phyloP scores from a whole-genome alignment of 2,888 invertebrate genomes.

The Megalurothrips usitatus region DNA sequence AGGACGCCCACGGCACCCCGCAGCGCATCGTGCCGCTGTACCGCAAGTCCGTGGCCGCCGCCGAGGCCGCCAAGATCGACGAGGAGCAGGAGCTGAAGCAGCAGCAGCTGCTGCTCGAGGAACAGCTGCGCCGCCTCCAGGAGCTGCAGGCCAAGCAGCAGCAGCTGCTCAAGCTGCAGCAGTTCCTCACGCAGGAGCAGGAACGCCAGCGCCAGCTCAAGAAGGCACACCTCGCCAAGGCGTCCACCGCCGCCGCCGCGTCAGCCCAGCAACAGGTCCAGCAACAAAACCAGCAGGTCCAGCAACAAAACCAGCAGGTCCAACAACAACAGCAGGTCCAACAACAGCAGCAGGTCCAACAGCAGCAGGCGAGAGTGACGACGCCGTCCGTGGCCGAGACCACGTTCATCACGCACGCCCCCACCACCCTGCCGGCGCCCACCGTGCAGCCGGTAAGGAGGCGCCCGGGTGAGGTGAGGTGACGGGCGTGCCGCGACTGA shows the following conservation, averaged over 20 bases:
- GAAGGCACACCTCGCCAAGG: conserved; percentile 16
- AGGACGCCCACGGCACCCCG: conserved; percentile 6
- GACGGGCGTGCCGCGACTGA: too few species aligned
- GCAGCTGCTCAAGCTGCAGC: conserved; percentile 23
- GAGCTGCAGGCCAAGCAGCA: conserved; percentile 23
- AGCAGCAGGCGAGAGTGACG: neutral
- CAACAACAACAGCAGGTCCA: neutral
- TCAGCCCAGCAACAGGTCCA: neutral
- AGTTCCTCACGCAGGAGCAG: conserved; percentile 24
- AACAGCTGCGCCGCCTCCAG: neutral
- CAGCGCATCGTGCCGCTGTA: conserved; percentile 19
- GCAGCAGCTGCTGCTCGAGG: conserved; percentile 19
- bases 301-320: neutral
- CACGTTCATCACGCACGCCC: neutral
- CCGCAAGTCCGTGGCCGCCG: conserved; percentile 13
- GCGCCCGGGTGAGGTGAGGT: too few species aligned
- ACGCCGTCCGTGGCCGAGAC: neutral
- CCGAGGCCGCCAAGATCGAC: conserved; percentile 6
- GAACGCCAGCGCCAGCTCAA: conserved; percentile 14
- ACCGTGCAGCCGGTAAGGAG: neutral
- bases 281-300: neutral
- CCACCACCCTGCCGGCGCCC: neutral
- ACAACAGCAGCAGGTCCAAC: neutral
- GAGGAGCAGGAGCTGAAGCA: conserved; percentile 19
- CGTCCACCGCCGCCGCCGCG: neutral